phyloP scores from a whole-genome alignment of 2,113 vertebrate species.

The Chunga burmeisteri region DNA sequence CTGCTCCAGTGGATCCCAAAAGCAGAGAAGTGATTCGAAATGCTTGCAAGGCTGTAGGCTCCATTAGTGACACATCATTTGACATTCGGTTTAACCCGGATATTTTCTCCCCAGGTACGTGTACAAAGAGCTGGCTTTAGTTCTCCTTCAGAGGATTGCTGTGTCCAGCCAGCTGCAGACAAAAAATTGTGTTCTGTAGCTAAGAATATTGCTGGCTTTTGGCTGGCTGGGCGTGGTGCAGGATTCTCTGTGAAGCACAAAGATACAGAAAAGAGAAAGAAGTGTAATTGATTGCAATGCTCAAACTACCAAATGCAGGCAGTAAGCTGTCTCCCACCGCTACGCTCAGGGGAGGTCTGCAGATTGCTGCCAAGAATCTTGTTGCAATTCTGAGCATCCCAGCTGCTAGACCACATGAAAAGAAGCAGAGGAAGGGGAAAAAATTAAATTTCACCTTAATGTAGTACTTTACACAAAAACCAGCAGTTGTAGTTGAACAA shows the following conservation, averaged over 20 bases:
- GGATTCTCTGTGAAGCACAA: background rate
- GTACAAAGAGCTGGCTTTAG: background rate
- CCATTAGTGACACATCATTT: conserved; percentile 90
- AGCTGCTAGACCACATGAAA: background rate
- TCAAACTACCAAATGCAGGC: background rate
- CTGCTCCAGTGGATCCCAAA: conserved; percentile 83
- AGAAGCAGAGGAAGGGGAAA: background rate
- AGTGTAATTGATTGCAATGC: background rate
- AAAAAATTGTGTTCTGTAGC: background rate
- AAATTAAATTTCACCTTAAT: background rate
- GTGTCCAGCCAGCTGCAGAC: background rate
- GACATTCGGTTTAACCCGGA: conserved; percentile 99
- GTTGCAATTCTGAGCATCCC: background rate
- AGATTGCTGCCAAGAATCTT: background rate
- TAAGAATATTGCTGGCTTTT: background rate
- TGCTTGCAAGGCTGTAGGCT: conserved; percentile 94
- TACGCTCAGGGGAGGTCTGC: background rate
- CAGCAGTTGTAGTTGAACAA: background rate
- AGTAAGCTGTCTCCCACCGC: background rate
- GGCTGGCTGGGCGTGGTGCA: background rate
- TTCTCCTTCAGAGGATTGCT: background rate
- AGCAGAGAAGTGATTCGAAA: conserved; percentile 94
- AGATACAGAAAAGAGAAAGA: background rate
- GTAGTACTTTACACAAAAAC: background rate
- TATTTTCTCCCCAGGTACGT: conserved; percentile 94